phyloP scores from a whole-genome alignment of 2,797 vertebrate genomes.

The Myioborus melanocephalus region DNA sequence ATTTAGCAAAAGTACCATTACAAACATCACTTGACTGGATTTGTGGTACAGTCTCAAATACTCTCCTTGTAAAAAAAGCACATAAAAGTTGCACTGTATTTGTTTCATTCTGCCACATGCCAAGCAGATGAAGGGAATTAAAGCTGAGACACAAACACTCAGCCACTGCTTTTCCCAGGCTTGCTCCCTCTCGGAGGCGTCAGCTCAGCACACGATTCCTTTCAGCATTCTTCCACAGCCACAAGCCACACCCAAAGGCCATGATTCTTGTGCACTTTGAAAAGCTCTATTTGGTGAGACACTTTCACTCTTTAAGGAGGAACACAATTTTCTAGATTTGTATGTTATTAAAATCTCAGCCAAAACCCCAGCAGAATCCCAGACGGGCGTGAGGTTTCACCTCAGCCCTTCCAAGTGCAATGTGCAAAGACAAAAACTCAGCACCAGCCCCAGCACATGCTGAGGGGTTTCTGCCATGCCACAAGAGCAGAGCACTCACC shows the following conservation, averaged over 20 bases:
- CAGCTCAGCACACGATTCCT: constrained; percentile 19
- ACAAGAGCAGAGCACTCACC: constrained; percentile 78
- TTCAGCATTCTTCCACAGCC: constrained; percentile 21
- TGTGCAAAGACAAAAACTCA: background rate
- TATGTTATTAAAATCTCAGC: background rate
- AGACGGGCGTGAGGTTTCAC: background rate
- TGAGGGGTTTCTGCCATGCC: background rate
- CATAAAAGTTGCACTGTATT: background rate
- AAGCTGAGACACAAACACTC: background rate
- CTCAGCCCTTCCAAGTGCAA: background rate
- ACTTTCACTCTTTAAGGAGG: constrained; percentile 35
- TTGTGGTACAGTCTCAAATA: constrained; percentile 1
- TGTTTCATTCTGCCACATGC: constrained; percentile 13
- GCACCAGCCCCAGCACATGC: background rate
- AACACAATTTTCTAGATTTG: background rate
- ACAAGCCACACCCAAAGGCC: background rate
- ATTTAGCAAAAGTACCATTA: constrained; percentile 4
- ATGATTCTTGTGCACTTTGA: background rate
- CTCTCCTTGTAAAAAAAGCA: background rate
- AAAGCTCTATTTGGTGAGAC: background rate
- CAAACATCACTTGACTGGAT: constrained; percentile 5
- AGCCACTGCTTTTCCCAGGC: constrained; percentile 33
- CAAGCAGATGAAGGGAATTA: constrained; percentile 24
- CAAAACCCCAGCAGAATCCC: background rate
- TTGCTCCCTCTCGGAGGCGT: background rate